Percentiles rank a stretch among this genome's conserved stretches.
phyloP scores from a whole-genome alignment of 2,113 vertebrate species.

The Oncorhynchus kisutch region DNA sequence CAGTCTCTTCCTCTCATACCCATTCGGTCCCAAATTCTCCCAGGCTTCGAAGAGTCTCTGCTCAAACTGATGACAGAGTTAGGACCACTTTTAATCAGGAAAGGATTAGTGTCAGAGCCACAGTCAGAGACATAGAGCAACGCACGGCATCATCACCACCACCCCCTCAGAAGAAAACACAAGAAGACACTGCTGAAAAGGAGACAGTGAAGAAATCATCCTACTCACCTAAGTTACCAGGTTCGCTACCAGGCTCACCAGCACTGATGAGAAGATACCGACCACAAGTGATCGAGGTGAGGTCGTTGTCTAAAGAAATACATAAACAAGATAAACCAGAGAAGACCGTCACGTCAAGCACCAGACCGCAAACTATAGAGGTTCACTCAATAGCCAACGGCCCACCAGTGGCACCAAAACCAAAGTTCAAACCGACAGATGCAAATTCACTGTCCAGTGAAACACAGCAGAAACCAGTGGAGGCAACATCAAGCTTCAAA shows the following conservation, averaged over 20 bases:
- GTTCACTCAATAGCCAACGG: conserved; percentile 73
- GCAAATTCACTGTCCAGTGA: conserved; percentile 54
- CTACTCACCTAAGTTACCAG: conserved; percentile 48
- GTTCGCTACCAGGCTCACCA: conserved; percentile 38
- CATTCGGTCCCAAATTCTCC: conserved; percentile 8
- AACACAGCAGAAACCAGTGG: conserved; percentile 45
- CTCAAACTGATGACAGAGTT: conserved; percentile 25
- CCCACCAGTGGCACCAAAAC: conserved; percentile 68
- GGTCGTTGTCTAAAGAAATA: conserved; percentile 59
- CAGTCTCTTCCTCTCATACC: conserved; percentile 26
- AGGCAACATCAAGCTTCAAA: conserved; percentile 39
- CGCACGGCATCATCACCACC: conserved; percentile 11
- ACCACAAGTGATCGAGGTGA: conserved; percentile 67
- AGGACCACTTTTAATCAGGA: conserved; percentile 23
- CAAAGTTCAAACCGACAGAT: conserved; percentile 68
- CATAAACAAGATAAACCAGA: conserved; percentile 50
- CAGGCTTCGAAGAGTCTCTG: conserved; percentile 13
- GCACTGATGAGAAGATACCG: conserved; percentile 53
- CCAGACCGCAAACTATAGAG: conserved; percentile 67
- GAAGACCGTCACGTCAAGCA: conserved; percentile 23
- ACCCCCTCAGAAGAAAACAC: conserved; percentile 33
- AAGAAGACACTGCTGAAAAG: conserved; percentile 51
- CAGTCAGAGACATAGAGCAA: conserved; percentile 41
- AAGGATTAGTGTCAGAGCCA: conserved; percentile 24
- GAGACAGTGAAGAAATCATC: conserved; percentile 57